Base-by-base conservation (phyloP, 2,888 invertebrate genomes). In the Chrysopilus asiliformis region DNA sequence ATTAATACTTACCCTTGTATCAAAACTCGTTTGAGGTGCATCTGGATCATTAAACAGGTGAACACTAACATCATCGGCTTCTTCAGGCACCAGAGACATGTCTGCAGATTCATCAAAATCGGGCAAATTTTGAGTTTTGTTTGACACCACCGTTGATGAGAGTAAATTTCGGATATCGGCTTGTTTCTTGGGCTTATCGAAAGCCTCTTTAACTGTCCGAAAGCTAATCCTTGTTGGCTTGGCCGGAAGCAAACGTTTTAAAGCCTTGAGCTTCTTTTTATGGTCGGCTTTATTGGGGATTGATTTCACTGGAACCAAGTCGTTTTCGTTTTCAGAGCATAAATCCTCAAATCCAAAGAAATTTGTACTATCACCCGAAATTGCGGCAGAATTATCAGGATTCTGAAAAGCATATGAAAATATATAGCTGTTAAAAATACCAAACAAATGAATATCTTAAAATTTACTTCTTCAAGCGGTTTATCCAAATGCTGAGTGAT, bases 331-430 rank as follows among this genome's bases (percentile, higher is more conserved):
- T 2, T 31, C 31, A 4, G 55, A 39, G 22, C 42, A 47, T 15
- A 34, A 42, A 1, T 35, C 34, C 4, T 56, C 41, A 14, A 58
- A 58, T 0, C 58, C 58, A 40, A 58, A 57, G 1, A 55, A 43
- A 43, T 50, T 45, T 6, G 13, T 26, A 31, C 7, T 10, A 22
- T 22, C 22, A n/a, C n/a, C n/a, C n/a, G n/a, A n/a, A n/a, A n/a
- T n/a, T n/a, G n/a, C n/a, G n/a, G n/a, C n/a, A n/a, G n/a, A n/a
- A n/a, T n/a, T n/a, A n/a, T n/a, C n/a, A n/a, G n/a, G n/a, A n/a
- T n/a, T n/a, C n/a, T n/a, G n/a, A n/a, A n/a, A n/a, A n/a, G n/a
- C n/a, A n/a, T n/a, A n/a, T n/a, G n/a, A n/a, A n/a, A n/a, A n/a
- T n/a, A n/a, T n/a, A n/a, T n/a, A n/a, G n/a, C n/a, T n/a, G n/a